Conservation (phyloP, 2,797 vertebrate genomes). For the Syngnathus acus region DNA sequence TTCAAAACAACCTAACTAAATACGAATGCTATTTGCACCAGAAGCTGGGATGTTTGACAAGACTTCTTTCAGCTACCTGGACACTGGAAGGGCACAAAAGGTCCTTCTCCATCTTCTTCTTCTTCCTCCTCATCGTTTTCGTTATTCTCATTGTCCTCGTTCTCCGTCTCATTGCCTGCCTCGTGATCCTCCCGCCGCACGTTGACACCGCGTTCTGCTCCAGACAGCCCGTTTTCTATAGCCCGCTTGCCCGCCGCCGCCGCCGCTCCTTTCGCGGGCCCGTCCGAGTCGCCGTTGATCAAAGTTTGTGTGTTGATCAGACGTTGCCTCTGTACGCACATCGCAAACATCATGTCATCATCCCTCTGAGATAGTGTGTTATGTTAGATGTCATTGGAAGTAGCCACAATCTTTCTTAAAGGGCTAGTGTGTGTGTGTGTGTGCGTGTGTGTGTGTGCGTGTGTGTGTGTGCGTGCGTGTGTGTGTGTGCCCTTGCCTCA, state of each 20-base stretch:
- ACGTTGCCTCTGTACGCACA: slow-evolving; percentile 79
- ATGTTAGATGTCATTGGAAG: background rate
- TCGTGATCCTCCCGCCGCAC: slow-evolving; percentile 64
- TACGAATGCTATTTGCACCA: background rate
- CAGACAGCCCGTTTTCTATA: slow-evolving; percentile 81
- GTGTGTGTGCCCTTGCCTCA: slow-evolving; percentile 69
- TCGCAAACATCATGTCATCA: background rate
- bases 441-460: too few species aligned
- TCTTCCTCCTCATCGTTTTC: slow-evolving; percentile 84
- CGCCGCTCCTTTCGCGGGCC: slow-evolving; percentile 71
- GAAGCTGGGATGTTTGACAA: background rate
- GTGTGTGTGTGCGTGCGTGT: background rate
- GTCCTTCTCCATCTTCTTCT: slow-evolving; percentile 76
- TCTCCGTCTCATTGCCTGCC: slow-evolving; percentile 78
- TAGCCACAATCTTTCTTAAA: background rate
- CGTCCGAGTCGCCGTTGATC: slow-evolving; percentile 84
- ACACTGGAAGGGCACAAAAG: slow-evolving; percentile 80
- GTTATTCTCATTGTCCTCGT: slow-evolving; percentile 80
- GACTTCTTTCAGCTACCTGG: slow-evolving; percentile 71
- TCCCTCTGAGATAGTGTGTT: background rate
- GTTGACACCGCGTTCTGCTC: slow-evolving; percentile 59
- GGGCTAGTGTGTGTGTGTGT: too few species aligned
- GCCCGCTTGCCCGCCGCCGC: slow-evolving; percentile 67
- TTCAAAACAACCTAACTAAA: too few species aligned
- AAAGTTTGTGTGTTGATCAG: slow-evolving; percentile 81